These are phyloP conservation scores for Oreohelix idahoensis DNA, from an alignment of 1,140 invertebrate species.

Conservation along the genomic window DNA sequence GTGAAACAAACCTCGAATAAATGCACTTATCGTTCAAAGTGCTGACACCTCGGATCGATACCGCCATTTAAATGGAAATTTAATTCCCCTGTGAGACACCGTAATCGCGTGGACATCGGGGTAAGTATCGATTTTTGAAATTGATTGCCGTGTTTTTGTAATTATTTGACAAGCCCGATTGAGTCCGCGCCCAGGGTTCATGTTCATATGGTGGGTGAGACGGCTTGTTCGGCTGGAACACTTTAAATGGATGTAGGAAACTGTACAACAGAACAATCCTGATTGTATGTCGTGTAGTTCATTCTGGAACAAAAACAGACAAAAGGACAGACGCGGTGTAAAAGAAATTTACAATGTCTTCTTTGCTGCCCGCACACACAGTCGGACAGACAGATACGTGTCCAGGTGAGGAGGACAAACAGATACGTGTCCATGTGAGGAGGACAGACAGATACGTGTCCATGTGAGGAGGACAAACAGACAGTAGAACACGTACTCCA, in stretches of 20 bases:
- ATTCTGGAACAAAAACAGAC: neutral
- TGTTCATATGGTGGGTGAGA: neutral
- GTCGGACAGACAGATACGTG: too few species aligned
- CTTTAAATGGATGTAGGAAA: neutral
- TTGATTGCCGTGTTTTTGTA: slow-evolving; percentile 6
- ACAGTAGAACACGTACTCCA: too few species aligned
- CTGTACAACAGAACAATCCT: neutral
- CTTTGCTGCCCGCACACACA: too few species aligned
- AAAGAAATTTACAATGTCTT: too few species aligned
- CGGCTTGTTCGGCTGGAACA: neutral
- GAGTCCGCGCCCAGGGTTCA: neutral
- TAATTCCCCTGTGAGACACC: neutral
- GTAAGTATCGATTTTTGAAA: slow-evolving; percentile 6
- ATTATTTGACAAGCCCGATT: slow-evolving; percentile 12
- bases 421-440: too few species aligned
- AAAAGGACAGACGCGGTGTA: too few species aligned
- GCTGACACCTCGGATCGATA: neutral
- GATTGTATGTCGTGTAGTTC: neutral
- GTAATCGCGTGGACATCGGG: slow-evolving; percentile 11
- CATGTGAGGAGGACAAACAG: too few species aligned
- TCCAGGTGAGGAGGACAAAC: too few species aligned
- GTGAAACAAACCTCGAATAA: slow-evolving; percentile 10
- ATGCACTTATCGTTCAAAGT: neutral
- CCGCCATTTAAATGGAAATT: slow-evolving; percentile 13
- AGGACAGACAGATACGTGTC: too few species aligned